phyloP scores from a whole-genome alignment of 2,888 invertebrate species.

The Omphaloscelis lunosa region DNA sequence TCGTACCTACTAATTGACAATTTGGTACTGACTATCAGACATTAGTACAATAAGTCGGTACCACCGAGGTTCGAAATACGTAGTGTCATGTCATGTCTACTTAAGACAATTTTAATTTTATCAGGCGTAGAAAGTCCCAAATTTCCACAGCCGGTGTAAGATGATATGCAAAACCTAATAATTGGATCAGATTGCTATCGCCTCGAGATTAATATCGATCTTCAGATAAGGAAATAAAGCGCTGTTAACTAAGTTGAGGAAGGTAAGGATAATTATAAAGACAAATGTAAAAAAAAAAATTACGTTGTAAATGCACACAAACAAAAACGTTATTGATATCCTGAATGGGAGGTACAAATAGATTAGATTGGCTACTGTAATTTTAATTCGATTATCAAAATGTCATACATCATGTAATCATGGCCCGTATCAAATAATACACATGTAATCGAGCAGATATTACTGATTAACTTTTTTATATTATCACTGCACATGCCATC shows the following conservation, averaged over 20 bases:
- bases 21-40: background rate
- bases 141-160: background rate
- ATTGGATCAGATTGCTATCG: background rate
- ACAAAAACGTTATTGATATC: background rate
- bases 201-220: background rate
- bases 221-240: background rate
- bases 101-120: background rate
- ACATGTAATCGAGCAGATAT: background rate
- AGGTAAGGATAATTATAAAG: background rate
- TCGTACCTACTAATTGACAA: conserved; percentile 5
- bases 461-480: background rate
- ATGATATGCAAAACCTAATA: background rate
- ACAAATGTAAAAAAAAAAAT: conserved; percentile 5
- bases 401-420: too few relatives aligned
- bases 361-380: conserved; percentile 14
- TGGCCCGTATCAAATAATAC: conserved; percentile 7
- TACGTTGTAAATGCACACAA: background rate
- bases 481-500: background rate
- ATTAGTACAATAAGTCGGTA: conserved; percentile 1
- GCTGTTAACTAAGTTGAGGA: background rate
- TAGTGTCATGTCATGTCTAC: too few relatives aligned
- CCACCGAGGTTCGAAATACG: background rate
- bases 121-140: background rate
- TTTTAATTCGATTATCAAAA: conserved; percentile 11
- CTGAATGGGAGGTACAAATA: background rate